These are phyloP conservation scores for Selene dorsalis DNA, from an alignment of 2,797 vertebrate genomes.

Conservation along the genomic window DNA sequence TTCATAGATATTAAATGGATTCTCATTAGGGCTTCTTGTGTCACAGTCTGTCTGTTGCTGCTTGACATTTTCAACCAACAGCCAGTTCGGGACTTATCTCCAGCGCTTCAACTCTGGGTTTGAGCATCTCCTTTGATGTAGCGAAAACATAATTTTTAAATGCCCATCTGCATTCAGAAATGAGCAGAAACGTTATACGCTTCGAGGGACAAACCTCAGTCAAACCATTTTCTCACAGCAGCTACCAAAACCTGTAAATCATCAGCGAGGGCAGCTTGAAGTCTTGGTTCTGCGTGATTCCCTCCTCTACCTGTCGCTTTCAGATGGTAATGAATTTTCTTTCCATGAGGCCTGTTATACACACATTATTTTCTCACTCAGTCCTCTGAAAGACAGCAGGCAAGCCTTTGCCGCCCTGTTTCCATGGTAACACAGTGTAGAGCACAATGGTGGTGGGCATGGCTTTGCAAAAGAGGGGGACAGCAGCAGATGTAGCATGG, in stretches of 20 bases:
- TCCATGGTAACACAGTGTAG: conserved; percentile 72
- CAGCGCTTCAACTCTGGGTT: conserved; percentile 15
- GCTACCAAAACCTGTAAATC: neutral
- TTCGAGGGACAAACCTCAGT: conserved; percentile 27
- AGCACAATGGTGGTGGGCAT: conserved; percentile 63
- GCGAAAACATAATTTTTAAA: conserved; percentile 15
- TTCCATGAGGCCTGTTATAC: conserved; percentile 30
- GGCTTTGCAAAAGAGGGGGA: conserved; percentile 32
- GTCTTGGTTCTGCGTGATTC: neutral
- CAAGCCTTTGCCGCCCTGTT: conserved; percentile 64
- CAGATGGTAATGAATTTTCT: conserved; percentile 68
- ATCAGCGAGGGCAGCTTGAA: neutral
- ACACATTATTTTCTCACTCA: conserved; percentile 48
- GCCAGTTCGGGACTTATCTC: neutral
- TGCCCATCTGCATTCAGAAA: conserved; percentile 54
- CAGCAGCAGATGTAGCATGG: conserved; percentile 59
- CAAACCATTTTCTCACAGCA: conserved; percentile 14
- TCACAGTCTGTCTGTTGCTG: neutral
- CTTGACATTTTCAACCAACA: conserved; percentile 54
- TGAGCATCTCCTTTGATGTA: conserved; percentile 43
- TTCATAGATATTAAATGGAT: conserved; percentile 12
- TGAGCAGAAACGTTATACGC: neutral
- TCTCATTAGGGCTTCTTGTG: neutral
- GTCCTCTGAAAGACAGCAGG: conserved; percentile 67
- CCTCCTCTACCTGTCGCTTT: conserved; percentile 66